Base-by-base conservation (phyloP, 2,113 vertebrate genomes). In the Trachemys scripta region DNA sequence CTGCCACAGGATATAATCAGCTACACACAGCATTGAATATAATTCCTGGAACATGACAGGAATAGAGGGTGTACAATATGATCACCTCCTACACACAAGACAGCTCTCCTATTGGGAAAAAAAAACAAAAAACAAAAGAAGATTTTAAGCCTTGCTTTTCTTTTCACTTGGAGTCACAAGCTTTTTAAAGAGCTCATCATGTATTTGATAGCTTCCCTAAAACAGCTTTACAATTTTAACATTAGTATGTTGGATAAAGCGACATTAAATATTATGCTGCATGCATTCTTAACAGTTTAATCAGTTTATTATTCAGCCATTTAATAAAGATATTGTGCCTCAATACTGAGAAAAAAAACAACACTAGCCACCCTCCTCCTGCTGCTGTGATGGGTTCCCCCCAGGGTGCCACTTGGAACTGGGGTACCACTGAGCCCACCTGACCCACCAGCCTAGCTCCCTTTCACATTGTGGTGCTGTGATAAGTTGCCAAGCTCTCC, bases 281-380 rank as follows among this genome's bases (percentile, higher is more conserved):
- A 93, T 96, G 93, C 95, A 69, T 95, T 78, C 69, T 78, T 96
- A 94, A 97, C 94, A 96, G 96, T 90, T 97, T 97, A 97, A 97
- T 96, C 95, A 5, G 0, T 94, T 94, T 95, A 97, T 96, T 96
- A 96, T 96, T 97, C 94, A 96, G 85, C 86, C 86, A 79, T 96
- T 97, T 96, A 97, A 97, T 96, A 91, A 97, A 97, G 96, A 96
- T 93, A 94, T 59, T 76, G 51, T 83, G 89, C 92, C 54, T 90
- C 84, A 90, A 90, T 69, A 78, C 86, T 85, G 96, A 95, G 93
- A 92, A 94, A 65, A 97, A 93, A 72, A 59, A 0, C 7, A 10
- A 19, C 35, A 69, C 65, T 69, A 35, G 35, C 65, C 69, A 94
- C 91, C 96, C 83, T 78, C 6, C 72, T 45, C 27, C 57, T 59